A percentile compares a stretch with the other conserved stretches of the same genome.
Evolutionary conservation across 2,113 vertebrate species (phyloP).

Genomic region (Neotoma lepida): DNA sequence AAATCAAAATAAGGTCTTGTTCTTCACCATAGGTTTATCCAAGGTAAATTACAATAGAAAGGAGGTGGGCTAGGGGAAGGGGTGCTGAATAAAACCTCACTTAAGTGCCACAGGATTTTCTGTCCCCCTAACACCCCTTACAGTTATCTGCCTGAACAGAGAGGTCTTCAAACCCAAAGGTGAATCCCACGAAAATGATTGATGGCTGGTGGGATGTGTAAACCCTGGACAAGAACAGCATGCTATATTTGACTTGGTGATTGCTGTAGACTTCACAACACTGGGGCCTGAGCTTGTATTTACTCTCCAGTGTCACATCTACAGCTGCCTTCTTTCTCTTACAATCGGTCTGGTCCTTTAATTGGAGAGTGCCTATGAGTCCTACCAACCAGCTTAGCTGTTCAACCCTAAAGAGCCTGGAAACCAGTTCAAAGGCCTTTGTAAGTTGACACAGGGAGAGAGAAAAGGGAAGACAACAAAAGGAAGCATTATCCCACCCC

Average conservation of each 20-base stretch:
- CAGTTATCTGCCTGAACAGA: conserved; percentile 8
- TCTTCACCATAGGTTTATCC: not conserved
- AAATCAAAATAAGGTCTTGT: not conserved
- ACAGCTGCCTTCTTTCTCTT: conserved; percentile 15
- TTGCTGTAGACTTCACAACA: conserved; percentile 35
- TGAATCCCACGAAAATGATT: conserved; percentile 51
- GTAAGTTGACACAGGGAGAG: not conserved
- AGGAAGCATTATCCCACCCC: not conserved
- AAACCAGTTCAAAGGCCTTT: not conserved
- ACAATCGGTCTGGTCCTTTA: not conserved
- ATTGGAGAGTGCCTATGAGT: not conserved
- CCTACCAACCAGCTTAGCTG: not conserved
- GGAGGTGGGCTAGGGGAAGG: not conserved
- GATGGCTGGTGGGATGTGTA: not conserved
- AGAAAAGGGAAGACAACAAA: not conserved
- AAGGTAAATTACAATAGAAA: conserved; percentile 63
- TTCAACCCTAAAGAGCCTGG: conserved; percentile 11
- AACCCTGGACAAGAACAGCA: conserved; percentile 40
- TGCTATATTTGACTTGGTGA: not conserved
- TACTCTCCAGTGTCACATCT: conserved; percentile 18
- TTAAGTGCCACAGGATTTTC: not conserved
- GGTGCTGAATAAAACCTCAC: conserved; percentile 51
- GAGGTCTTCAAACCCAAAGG: conserved; percentile 32
- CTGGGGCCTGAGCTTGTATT: conserved; percentile 19
- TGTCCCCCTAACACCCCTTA: not conserved